Evolutionary conservation across 2,113 vertebrate species (phyloP), one percentile per base, ranked within the genome.

Genomic region (Smithornis capensis): DNA sequence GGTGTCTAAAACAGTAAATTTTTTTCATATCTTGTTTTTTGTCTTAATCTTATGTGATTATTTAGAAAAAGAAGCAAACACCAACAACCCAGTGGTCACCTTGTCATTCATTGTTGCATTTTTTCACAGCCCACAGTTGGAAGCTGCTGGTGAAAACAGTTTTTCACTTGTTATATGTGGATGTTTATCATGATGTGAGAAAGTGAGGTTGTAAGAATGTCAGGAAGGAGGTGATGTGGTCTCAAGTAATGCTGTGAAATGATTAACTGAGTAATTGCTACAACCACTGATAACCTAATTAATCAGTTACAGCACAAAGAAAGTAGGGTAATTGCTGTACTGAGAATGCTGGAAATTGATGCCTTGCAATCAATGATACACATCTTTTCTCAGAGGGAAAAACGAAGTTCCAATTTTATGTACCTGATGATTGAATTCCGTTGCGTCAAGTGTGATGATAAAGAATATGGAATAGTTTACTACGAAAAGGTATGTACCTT

Each of bases 341-440:
- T 71, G 80, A 86, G 78, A 91, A 70, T 76, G 31, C 69, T 92
- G n/a, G 81, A 67, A 82, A 91, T 75, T 71, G 65, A 83, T 94
- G 47, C 62, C 12, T 31, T 82, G 69, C 33, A 45, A 29, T 57
- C 42, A 49, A 28, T 71, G 53, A 81, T 83, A 49, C 52, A 37
- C 37, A 63, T 87, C 59, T 74, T 82, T 94, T 91, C 93, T 74
- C 96, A 99, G 99, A 99, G 99, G 92, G 99, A 99, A 89, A 99
- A 99, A 79, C 98, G 99, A 83, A 99, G 99, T 97, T 99, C 99
- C 75, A 99, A 99, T 97, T 99, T 99, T 96, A 99, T 99, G 99
- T 99, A 99, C 97, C 97, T 99, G 93, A 99, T 99, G 99, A 99
- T 99, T 97, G 99, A 99, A 95, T 99, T 99, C 95, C 99, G 99